Evolutionary conservation across 2,797 vertebrate species (phyloP).

Genomic region (Artibeus jamaicensis): DNA sequence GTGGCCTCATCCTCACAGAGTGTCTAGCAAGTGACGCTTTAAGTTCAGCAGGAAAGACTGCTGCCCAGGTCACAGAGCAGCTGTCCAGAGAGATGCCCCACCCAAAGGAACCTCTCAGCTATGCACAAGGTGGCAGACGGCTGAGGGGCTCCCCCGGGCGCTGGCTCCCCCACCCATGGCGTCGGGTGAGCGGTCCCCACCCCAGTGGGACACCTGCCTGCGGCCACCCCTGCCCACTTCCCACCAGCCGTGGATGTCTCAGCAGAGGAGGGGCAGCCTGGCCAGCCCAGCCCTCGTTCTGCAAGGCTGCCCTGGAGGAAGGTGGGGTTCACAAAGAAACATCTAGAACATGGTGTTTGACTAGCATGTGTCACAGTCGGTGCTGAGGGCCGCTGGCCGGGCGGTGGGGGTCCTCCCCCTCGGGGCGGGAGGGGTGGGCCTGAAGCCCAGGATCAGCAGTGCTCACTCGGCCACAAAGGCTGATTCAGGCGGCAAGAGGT

Average conservation of each 20-base stretch:
- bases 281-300: not conserved
- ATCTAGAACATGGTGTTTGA: not conserved
- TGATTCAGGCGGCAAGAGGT: not conserved
- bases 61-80: fast-evolving
- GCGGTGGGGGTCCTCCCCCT: fast-evolving
- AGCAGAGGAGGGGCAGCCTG: not conserved
- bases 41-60: not conserved
- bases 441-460: fast-evolving
- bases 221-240: not conserved
- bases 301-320: not conserved
- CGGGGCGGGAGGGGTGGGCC: not conserved
- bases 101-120: not conserved
- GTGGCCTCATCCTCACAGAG: not conserved
- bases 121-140: not conserved
- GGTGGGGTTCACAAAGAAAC: not conserved
- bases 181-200: too few species aligned
- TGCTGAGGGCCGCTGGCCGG: too few species aligned
- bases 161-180: too few species aligned
- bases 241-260: fast-evolving
- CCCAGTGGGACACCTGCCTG: fast-evolving
- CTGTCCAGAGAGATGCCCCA: not conserved
- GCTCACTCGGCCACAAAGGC: not conserved
- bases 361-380: not conserved
- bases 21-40: not conserved
- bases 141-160: too few species aligned